phyloP scores from a whole-genome alignment of 2,113 vertebrate species.

The Globicephala melas region DNA sequence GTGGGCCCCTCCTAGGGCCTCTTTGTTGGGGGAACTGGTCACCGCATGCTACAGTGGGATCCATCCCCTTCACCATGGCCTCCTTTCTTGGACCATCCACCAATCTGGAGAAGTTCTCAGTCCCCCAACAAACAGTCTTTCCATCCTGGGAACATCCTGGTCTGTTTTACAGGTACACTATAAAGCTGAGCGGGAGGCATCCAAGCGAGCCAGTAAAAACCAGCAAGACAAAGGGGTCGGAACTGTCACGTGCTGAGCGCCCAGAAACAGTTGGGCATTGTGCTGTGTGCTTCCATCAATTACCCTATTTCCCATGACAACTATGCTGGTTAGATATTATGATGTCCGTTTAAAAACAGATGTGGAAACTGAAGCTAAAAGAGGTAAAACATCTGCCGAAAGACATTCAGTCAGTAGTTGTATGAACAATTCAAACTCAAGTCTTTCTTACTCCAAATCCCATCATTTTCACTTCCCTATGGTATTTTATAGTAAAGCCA shows the following conservation, averaged over 20 bases:
- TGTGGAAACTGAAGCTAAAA: neutral
- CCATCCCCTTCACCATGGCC: neutral
- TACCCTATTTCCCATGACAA: neutral
- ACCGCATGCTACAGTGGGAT: neutral
- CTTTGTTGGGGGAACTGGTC: neutral
- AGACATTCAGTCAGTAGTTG: neutral
- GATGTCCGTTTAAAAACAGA: neutral
- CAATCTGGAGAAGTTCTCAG: neutral
- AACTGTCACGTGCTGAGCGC: neutral
- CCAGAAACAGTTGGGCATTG: neutral
- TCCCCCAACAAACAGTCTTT: neutral
- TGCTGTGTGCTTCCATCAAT: neutral
- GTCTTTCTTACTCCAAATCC: neutral
- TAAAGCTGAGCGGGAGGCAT: neutral
- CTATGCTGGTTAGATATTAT: neutral
- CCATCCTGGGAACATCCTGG: neutral
- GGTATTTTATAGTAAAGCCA: neutral
- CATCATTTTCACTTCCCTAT: neutral
- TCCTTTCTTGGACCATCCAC: neutral
- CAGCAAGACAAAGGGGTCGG: neutral
- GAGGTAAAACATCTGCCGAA: neutral
- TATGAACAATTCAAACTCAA: neutral
- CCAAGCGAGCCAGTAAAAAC: neutral
- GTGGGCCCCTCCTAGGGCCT: neutral
- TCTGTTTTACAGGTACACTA: neutral